These are phyloP conservation scores for Gorsachius magnificus DNA, from an alignment of 2,797 vertebrate genomes.

Conservation along the genomic window DNA sequence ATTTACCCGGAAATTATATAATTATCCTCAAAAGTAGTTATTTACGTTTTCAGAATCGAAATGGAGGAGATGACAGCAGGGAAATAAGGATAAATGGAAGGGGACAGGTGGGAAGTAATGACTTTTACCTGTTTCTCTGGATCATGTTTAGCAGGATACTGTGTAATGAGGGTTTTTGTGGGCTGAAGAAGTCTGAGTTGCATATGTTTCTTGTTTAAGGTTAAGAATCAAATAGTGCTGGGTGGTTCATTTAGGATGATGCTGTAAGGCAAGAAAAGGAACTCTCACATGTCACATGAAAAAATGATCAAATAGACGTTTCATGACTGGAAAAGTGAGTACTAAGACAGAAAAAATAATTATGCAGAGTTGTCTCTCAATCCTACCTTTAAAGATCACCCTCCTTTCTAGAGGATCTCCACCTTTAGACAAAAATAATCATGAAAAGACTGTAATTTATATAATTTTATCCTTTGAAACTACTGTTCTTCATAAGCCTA, in stretches of 20 bases:
- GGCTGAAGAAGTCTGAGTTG: not conserved
- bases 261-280: slow-evolving; percentile 25
- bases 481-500: not conserved
- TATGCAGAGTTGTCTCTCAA: not conserved
- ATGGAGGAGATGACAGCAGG: not conserved
- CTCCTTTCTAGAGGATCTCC: not conserved
- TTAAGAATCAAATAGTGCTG: slow-evolving; percentile 7
- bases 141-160: not conserved
- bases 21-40: not conserved
- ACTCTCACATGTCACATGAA: not conserved
- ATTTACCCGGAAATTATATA: not conserved
- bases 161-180: not conserved
- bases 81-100: not conserved
- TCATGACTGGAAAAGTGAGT: slow-evolving; percentile 9
- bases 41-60: not conserved
- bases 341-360: not conserved
- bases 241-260: slow-evolving; percentile 19
- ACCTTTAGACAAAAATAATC: slow-evolving; percentile 28
- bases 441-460: slow-evolving; percentile 12
- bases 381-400: slow-evolving; percentile 5
- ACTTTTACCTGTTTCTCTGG: not conserved
- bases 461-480: slow-evolving; percentile 25
- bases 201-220: not conserved
- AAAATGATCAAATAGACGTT: slow-evolving; percentile 23
- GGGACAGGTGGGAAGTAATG: not conserved